Percentiles rank a stretch among this genome's conserved stretches.
phyloP scores from a whole-genome alignment of 30 jellyfish, hydroid and myxozoan species.

The Hydractinia echinata region DNA sequence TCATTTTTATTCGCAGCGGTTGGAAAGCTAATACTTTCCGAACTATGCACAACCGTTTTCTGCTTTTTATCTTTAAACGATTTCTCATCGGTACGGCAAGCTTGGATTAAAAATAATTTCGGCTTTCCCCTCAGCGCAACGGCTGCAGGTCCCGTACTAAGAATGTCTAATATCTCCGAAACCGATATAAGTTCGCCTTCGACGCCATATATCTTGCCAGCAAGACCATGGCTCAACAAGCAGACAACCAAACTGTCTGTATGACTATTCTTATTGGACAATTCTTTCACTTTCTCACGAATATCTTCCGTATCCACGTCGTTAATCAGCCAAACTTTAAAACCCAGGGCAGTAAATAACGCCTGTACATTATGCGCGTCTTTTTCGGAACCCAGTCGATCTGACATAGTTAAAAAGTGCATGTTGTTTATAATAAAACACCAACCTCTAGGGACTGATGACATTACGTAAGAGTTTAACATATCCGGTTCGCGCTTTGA shows the following conservation, averaged over 20 bases:
- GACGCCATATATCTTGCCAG: conserved; percentile 59
- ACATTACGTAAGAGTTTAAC: conserved; percentile 46
- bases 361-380: conserved; percentile 58
- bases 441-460: conserved; percentile 53
- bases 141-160: conserved; percentile 33
- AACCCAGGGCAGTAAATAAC: conserved; percentile 47
- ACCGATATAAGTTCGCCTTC: conserved; percentile 65
- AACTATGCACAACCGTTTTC: neutral
- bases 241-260: conserved; percentile 54
- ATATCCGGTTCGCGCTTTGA: conserved; percentile 23
- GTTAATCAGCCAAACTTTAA: conserved; percentile 39
- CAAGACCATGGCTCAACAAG: conserved; percentile 72
- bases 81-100: conserved; percentile 54
- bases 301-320: conserved; percentile 51
- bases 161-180: conserved; percentile 51
- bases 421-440: conserved; percentile 70
- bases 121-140: conserved; percentile 50
- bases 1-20: neutral
- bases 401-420: conserved; percentile 43
- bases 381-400: conserved; percentile 54
- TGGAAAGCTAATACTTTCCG: conserved; percentile 16
- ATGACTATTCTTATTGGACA: conserved; percentile 44
- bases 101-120: conserved; percentile 72
- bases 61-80: neutral
- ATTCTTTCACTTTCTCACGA: conserved; percentile 32